Base-by-base conservation (phyloP, 1,140 invertebrate species). In the Bathynomus jamesi region DNA sequence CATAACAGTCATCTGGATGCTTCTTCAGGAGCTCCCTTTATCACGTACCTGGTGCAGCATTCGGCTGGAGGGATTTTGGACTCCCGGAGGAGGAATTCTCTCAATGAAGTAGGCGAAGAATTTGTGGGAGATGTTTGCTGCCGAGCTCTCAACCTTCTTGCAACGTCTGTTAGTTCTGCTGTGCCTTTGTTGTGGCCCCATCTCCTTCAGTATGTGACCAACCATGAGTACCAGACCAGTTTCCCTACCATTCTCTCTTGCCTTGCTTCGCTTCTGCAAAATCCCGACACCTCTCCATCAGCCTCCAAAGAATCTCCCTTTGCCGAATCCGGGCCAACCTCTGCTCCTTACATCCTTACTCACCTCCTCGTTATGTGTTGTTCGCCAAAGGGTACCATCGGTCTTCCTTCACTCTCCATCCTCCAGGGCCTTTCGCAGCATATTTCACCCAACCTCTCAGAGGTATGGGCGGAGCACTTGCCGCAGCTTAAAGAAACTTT, bases 91-190 rank as follows among this genome's bases (percentile, higher is more conserved):
- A 53, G 67, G 11, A 28, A 28, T n/a, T 73, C 71, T 21, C 28
- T 76, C 24, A 69, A 66, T 25, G 71, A 76, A 28, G 61, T 72
- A 61, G 72, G 72, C 24, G 71, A 70, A 66, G 75, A 76, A 69
- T 71, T 68, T 0, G 71, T 76, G 28, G 31, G 68, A n/a, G 71
- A 73, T 25, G 72, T 73, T 25, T 71, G 75, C 30, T 67, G 71
- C 5, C 68, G 72, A 25, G 91, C 93, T 0, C 83, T 96, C 0
- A 87, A 91, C 77, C 86, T 96, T 46, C 84, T 96, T 73, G 89
- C 91, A 32, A 93, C 90, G 27, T 94, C 93, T 5, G 91, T 94
- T 17, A 88, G 89, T 30, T 88, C 88, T 13, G 87, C 93, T 66
- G 86, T 90, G 79, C 84, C 82, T 28, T 85, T 91, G 75, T 81